These are phyloP conservation scores for Prinia subflava DNA, from an alignment of 2,113 vertebrate species.

Conservation along the genomic window DNA sequence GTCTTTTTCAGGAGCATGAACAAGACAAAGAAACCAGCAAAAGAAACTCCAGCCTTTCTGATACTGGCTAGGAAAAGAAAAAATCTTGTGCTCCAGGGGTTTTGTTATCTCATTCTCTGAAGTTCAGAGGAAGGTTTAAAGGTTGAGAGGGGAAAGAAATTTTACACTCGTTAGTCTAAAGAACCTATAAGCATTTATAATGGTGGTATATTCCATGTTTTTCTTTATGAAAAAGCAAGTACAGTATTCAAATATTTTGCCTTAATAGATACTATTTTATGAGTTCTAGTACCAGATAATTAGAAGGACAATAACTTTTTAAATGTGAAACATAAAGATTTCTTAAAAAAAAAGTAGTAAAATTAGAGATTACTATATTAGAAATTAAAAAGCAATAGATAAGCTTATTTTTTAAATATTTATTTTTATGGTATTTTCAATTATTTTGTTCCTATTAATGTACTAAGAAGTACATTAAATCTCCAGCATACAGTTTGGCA, in stretches of 20 bases:
- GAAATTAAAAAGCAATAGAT: neutral
- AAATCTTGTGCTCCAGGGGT: neutral
- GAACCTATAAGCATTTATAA: neutral
- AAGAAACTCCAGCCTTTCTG: neutral
- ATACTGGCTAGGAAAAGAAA: neutral
- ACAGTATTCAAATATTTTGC: neutral
- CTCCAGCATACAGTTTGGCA: neutral
- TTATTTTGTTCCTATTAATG: neutral
- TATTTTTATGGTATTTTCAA: neutral
- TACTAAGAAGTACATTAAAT: neutral
- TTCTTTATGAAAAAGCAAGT: neutral
- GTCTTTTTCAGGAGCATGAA: slow-evolving; percentile 1
- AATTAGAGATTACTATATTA: neutral
- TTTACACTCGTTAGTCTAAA: neutral
- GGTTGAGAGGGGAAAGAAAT: neutral
- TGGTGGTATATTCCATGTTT: fast-evolving
- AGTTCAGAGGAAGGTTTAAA: neutral
- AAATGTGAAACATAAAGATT: neutral
- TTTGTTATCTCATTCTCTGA: neutral
- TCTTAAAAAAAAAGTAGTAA: neutral
- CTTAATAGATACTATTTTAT: neutral
- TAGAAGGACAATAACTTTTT: neutral
- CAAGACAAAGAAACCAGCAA: slow-evolving; percentile 43
- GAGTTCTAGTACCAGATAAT: neutral
- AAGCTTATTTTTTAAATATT: neutral